Base-by-base conservation (phyloP, 2,888 invertebrate species). In the Darwinula stevensoni region DNA sequence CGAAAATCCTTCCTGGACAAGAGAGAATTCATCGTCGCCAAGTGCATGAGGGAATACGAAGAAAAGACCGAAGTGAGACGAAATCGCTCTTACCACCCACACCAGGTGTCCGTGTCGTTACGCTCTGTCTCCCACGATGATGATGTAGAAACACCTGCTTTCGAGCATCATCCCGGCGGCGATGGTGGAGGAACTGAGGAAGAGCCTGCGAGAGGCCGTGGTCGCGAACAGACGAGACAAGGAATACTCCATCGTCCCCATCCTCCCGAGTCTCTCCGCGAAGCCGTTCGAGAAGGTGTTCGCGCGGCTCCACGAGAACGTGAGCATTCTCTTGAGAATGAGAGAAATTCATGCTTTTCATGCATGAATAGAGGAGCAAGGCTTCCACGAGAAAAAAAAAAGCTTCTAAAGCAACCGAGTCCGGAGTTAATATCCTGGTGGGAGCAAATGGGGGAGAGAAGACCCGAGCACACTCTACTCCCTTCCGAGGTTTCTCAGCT, bases 291-390 rank as follows among this genome's bases (percentile, higher is more conserved):
- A 35, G 53, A 84, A 84, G 41, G 71, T 80, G 1, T 80, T 80
- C 45, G 69, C 86, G 1, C 74, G 78, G 50, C 67, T 69, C 22
- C 80, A 86, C 46, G 63, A 72, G 12, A 70, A 82, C 45, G 84
- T 86, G 2, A 72, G 76, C 40, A 75, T 86, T 39, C 53, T 86
- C 17, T 86, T n/a, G n/a, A n/a, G n/a, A n/a, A n/a, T n/a, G n/a
- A n/a, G n/a, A n/a, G n/a, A n/a, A n/a, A n/a, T n/a, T n/a, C n/a
- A n/a, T n/a, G n/a, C n/a, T n/a, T n/a, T n/a, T n/a, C n/a, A n/a
- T n/a, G n/a, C n/a, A n/a, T n/a, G n/a, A n/a, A n/a, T n/a, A n/a
- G n/a, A n/a, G n/a, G n/a, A n/a, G n/a, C n/a, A n/a, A n/a, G n/a
- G n/a, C n/a, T n/a, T n/a, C n/a, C n/a, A n/a, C n/a, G n/a, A n/a